A percentile compares a stretch with the other conserved stretches of the same genome.
These are phyloP conservation scores for Lamellibrachia satsuma DNA, from an alignment of 2,888 invertebrate species.

Conservation along the genomic window DNA sequence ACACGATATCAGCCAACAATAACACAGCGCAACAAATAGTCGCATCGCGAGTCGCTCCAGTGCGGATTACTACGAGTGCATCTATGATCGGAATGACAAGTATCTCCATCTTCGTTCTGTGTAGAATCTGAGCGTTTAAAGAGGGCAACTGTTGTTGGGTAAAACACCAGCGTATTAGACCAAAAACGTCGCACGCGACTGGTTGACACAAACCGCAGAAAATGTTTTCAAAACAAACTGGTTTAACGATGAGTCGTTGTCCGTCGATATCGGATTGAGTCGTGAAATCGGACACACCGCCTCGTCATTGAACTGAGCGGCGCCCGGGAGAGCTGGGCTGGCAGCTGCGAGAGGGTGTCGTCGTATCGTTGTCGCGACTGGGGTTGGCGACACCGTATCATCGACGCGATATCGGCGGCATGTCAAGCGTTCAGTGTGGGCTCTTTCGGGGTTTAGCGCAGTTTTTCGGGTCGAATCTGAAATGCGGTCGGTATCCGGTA, in stretches of 20 bases:
- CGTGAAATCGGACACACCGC: not conserved
- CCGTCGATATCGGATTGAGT: not conserved
- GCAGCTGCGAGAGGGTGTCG: not conserved
- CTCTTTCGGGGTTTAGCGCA: conserved; percentile 17
- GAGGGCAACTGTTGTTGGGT: not conserved
- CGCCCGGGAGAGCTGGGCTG: not conserved
- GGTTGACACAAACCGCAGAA: not conserved
- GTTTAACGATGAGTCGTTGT: not conserved
- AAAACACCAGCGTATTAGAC: not conserved
- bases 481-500: not conserved
- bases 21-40: not conserved
- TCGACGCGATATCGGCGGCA: not conserved
- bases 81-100: not conserved
- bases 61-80: conserved; percentile 1
- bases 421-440: conserved; percentile 17
- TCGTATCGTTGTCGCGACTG: not conserved
- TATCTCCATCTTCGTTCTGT: not conserved
- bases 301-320: not conserved
- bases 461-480: conserved; percentile 17
- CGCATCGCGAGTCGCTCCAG: not conserved
- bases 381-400: not conserved
- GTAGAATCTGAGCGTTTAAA: not conserved
- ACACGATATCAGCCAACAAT: not conserved
- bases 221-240: conserved; percentile 1
- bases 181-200: not conserved